Conservation (phyloP, 2,888 invertebrate genomes). For the Dryococelus australis region DNA sequence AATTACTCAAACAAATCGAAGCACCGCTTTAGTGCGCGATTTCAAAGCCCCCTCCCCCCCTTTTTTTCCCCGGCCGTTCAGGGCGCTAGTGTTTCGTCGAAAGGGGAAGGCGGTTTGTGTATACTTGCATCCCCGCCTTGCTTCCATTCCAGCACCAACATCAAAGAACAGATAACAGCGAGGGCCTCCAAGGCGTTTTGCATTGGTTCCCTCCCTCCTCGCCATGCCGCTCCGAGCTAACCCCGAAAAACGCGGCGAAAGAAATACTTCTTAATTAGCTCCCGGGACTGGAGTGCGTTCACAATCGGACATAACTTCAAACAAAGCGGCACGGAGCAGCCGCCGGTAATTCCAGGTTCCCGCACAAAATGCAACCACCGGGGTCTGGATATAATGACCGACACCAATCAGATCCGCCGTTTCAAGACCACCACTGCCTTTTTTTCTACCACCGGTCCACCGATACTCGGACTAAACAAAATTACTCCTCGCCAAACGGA, state of each 20-base stretch:
- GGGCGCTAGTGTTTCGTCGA: not conserved
- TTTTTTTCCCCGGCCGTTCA: not conserved
- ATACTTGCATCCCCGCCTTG: not conserved
- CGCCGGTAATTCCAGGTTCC: no score
- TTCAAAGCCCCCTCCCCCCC: constrained; percentile 39
- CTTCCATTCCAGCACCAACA: not conserved
- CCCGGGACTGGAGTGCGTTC: not conserved
- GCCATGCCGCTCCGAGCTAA: not conserved
- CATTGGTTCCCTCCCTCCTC: not conserved
- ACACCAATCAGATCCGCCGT: no score
- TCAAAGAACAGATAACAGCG: not conserved
- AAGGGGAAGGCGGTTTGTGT: not conserved
- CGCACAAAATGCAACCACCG: no score
- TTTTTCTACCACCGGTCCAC: no score
- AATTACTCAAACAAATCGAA: constrained; percentile 44
- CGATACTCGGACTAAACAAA: no score
- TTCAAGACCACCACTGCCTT: no score
- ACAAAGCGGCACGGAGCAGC: no score
- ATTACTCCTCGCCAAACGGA: no score
- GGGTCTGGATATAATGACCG: no score
- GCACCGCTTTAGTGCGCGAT: constrained; percentile 36
- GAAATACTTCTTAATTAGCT: constrained; percentile 5
- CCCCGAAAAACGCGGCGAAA: not conserved
- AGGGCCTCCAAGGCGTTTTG: not conserved
- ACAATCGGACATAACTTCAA: no score